Evolutionary conservation across 2,797 vertebrate species (phyloP).

Genomic region (Limnodromus scolopaceus): DNA sequence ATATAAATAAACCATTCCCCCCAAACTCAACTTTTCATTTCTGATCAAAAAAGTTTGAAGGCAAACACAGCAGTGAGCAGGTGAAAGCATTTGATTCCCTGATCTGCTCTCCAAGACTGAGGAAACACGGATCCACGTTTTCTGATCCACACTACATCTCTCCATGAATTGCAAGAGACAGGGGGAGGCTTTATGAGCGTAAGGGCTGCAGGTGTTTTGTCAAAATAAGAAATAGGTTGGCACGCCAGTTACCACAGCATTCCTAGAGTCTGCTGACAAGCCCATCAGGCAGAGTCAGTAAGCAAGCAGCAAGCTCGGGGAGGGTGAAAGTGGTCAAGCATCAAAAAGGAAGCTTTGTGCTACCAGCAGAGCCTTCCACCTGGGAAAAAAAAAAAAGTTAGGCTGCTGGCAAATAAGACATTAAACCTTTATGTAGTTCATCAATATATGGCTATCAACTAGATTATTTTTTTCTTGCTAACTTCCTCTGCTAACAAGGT

Average conservation of each 20-base stretch:
- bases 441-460: neutral
- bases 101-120: neutral
- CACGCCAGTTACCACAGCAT: neutral
- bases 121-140: neutral
- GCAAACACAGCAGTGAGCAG: neutral
- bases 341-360: neutral
- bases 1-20: neutral
- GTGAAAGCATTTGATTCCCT: neutral
- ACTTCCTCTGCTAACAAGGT: neutral
- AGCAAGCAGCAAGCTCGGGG: neutral
- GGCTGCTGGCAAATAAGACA: neutral
- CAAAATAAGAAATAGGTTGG: neutral
- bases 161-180: neutral
- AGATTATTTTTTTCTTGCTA: neutral
- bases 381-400: neutral
- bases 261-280: neutral
- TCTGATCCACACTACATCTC: neutral
- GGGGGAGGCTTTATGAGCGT: neutral
- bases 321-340: neutral
- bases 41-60: neutral
- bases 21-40: neutral
- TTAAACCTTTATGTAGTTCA: neutral
- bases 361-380: neutral
- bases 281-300: neutral
- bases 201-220: neutral